phyloP scores from a whole-genome alignment of 2,888 invertebrate species.

The Scaptomyza flava region DNA sequence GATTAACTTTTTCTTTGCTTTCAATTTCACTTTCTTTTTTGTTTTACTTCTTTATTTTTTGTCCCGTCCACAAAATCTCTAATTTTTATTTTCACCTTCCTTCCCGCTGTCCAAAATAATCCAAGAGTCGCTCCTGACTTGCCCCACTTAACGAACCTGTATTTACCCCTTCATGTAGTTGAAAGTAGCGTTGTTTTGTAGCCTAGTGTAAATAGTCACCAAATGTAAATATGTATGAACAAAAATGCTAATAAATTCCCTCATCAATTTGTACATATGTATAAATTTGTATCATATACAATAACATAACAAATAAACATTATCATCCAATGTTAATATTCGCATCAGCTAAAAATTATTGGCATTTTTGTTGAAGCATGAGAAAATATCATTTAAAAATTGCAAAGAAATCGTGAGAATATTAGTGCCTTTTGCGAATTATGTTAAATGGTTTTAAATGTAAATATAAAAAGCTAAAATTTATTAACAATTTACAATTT shows the following conservation, averaged over 20 bases:
- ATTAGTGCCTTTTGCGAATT: background rate
- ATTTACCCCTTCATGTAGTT: conserved; percentile 86
- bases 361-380: conserved; percentile 78
- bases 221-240: conserved; percentile 62
- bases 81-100: conserved; percentile 28
- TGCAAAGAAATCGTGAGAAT: conserved; percentile 41
- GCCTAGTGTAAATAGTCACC: conserved; percentile 68
- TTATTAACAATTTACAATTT: conserved; percentile 32
- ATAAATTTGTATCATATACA: conserved; percentile 26
- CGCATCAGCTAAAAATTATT: conserved; percentile 57
- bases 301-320: conserved; percentile 16
- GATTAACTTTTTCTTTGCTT: conserved; percentile 40
- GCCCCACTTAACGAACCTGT: conserved; percentile 85
- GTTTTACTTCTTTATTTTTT: conserved; percentile 7
- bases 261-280: conserved; percentile 55
- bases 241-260: conserved; percentile 77
- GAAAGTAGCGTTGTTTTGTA: conserved; percentile 82
- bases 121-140: conserved; percentile 87
- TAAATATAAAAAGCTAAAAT: conserved; percentile 1
- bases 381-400: conserved; percentile 19
- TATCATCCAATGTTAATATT: conserved; percentile 35
- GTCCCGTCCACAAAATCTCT: background rate
- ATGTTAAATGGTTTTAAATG: conserved; percentile 1
- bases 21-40: conserved; percentile 37
- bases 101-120: conserved; percentile 62